A percentile compares a stretch with the other conserved stretches of the same genome.
phyloP scores from a whole-genome alignment of 2,888 invertebrate genomes.

The Mythimna albipuncta region DNA sequence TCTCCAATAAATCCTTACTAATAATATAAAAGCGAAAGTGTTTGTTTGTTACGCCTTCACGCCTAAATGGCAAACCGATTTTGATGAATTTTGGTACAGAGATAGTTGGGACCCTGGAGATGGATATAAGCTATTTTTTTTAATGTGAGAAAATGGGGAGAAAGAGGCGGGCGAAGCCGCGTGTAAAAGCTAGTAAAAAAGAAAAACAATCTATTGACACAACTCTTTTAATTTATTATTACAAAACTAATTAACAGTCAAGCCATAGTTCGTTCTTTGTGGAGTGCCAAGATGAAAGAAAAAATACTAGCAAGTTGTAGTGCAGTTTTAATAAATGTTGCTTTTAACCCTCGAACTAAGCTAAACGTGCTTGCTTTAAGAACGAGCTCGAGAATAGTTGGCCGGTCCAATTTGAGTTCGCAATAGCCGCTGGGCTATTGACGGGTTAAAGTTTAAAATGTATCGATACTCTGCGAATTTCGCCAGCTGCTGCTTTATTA shows the following conservation, averaged over 20 bases:
- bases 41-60: too few species aligned
- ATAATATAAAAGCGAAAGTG: too few species aligned
- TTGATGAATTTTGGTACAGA: too few species aligned
- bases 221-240: conserved; percentile 16
- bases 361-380: conserved; percentile 51
- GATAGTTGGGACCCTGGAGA: too few species aligned
- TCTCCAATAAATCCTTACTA: too few species aligned
- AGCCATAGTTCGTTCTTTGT: conserved; percentile 25
- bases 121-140: too few species aligned
- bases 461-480: conserved; percentile 40
- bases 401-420: conserved; percentile 41
- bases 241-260: conserved; percentile 40
- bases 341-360: conserved; percentile 47
- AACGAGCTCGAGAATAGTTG: conserved; percentile 47
- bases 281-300: conserved; percentile 19
- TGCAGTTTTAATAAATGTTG: conserved; percentile 57
- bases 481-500: conserved; percentile 13
- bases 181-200: too few species aligned
- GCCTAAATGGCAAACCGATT: too few species aligned
- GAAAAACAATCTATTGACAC: not conserved
- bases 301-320: conserved; percentile 48
- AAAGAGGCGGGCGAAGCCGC: too few species aligned
- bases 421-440: conserved; percentile 46
- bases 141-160: too few species aligned
- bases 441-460: conserved; percentile 45